phyloP scores from a whole-genome alignment of 2,888 invertebrate species.

The Entomobrya multifasciata region DNA sequence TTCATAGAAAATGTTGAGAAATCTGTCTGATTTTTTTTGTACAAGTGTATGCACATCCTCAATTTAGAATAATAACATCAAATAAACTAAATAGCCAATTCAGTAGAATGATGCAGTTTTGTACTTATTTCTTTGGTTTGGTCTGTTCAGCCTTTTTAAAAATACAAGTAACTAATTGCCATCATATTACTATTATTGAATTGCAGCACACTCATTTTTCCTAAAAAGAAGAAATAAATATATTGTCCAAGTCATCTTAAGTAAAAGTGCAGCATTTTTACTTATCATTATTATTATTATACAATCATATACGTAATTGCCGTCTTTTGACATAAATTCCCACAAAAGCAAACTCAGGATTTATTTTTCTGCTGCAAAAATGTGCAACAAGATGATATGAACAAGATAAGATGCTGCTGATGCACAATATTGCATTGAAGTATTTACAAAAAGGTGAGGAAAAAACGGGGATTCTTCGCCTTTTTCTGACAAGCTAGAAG shows the following conservation, averaged over 20 bases:
- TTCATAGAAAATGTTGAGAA: neutral
- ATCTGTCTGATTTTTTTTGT: neutral
- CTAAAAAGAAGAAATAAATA: too few species aligned
- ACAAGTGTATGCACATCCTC: constrained; percentile 24
- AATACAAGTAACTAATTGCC: neutral
- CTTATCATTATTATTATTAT: constrained; percentile 12
- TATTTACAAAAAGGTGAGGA: neutral
- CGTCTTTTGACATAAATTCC: too few species aligned
- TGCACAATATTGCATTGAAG: too few species aligned
- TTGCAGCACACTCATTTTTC: neutral
- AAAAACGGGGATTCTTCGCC: neutral
- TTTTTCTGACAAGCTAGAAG: constrained; percentile 30
- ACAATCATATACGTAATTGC: too few species aligned
- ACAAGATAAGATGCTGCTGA: too few species aligned
- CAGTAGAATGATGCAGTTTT: too few species aligned
- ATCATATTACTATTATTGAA: neutral
- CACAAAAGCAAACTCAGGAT: constrained; percentile 9
- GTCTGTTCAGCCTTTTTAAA: neutral
- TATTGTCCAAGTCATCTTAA: constrained; percentile 18
- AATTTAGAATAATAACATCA: neutral
- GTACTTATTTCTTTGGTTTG: neutral
- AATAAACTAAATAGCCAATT: neutral
- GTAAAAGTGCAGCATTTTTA: constrained; percentile 11
- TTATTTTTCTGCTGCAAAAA: constrained; percentile 29
- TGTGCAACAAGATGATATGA: neutral